phyloP scores from a whole-genome alignment of 1,140 invertebrate genomes.

The Listronotus bonariensis region DNA sequence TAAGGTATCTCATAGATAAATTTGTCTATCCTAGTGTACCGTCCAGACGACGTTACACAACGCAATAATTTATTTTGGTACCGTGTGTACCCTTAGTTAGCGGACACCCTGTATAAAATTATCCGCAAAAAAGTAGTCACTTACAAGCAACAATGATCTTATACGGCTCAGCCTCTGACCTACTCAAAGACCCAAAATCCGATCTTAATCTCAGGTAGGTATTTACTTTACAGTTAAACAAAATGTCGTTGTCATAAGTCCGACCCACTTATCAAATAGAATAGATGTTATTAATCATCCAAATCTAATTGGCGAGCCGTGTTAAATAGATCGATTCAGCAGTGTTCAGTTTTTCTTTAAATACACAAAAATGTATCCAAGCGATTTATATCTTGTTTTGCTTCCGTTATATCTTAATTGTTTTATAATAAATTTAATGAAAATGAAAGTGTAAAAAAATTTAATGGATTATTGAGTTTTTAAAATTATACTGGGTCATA shows the following conservation, averaged over 20 bases:
- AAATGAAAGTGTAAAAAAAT: too few relatives aligned
- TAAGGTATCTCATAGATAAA: too few relatives aligned
- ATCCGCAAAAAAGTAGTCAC: too few relatives aligned
- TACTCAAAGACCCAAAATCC: conserved; percentile 10
- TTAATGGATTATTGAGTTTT: too few relatives aligned
- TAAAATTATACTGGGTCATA: too few relatives aligned
- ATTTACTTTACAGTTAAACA: conserved; percentile 25
- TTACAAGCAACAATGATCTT: too few relatives aligned
- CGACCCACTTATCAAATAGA: conserved; percentile 42
- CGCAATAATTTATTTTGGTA: too few relatives aligned
- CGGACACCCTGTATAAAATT: too few relatives aligned
- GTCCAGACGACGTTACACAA: too few relatives aligned
- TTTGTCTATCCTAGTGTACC: too few relatives aligned
- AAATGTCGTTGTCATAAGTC: conserved; percentile 22
- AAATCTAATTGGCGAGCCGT: conserved; percentile 34
- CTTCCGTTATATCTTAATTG: background rate
- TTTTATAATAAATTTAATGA: background rate
- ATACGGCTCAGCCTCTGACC: conserved; percentile 12
- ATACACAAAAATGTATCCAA: background rate
- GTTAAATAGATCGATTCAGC: conserved; percentile 35
- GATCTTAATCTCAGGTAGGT: conserved; percentile 23
- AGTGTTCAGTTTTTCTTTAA: conserved; percentile 9
- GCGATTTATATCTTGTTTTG: background rate
- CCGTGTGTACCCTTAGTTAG: too few relatives aligned
- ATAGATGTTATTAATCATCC: conserved; percentile 39